A percentile compares a stretch with the other conserved stretches of the same genome.
Conservation (phyloP, 1,140 invertebrate species). For the Proales similis region DNA sequence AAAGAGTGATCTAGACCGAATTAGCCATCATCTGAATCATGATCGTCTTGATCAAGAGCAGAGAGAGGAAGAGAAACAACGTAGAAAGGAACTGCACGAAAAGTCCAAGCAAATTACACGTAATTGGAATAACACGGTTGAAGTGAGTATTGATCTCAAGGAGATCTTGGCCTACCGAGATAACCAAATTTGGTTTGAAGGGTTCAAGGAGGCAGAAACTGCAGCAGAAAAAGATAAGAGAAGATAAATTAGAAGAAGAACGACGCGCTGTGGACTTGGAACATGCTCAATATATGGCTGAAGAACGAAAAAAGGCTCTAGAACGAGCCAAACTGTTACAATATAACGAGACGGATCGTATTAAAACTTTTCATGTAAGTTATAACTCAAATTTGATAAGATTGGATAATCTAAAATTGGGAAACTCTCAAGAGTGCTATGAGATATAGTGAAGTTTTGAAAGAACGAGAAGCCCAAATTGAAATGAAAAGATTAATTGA, state of each 20-base stretch:
- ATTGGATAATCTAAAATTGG: background rate
- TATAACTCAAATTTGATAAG: background rate
- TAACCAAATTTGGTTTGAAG: constrained; percentile 40
- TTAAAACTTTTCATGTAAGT: constrained; percentile 53
- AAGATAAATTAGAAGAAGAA: constrained; percentile 51
- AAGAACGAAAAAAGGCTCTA: constrained; percentile 49
- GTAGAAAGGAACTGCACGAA: constrained; percentile 43
- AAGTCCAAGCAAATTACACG: constrained; percentile 48
- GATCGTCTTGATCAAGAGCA: constrained; percentile 40
- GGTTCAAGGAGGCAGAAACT: constrained; percentile 49
- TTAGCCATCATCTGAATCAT: constrained; percentile 47
- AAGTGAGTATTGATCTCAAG: constrained; percentile 47
- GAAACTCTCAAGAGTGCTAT: constrained; percentile 47
- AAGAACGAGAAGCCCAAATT: constrained; percentile 53
- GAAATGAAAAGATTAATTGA: constrained; percentile 48
- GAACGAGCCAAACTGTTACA: constrained; percentile 53
- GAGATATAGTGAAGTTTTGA: constrained; percentile 50
- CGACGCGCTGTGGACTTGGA: constrained; percentile 47
- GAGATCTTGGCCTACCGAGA: background rate
- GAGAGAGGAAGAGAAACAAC: constrained; percentile 46
- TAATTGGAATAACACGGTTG: constrained; percentile 52
- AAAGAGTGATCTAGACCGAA: constrained; percentile 47
- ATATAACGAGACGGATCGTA: constrained; percentile 53
- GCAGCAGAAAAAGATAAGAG: constrained; percentile 46
- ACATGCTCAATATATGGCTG: constrained; percentile 50